phyloP scores from a whole-genome alignment of 37 sponge, comb jelly and placozoan genomes.

The Cliona cf. orientalis region DNA sequence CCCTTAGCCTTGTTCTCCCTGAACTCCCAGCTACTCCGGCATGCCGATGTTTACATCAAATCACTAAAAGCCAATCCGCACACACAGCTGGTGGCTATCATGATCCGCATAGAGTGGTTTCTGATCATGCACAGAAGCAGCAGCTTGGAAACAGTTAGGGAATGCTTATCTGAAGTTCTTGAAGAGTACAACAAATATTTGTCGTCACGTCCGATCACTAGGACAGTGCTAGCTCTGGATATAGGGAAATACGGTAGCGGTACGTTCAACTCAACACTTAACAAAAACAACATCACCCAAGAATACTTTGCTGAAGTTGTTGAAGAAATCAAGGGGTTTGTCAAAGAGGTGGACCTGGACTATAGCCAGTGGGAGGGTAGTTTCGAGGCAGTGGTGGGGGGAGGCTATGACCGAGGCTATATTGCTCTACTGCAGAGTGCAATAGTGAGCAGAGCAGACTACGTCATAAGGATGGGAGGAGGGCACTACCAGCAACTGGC shows the following conservation, averaged over 20 bases:
- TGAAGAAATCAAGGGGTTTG: neutral
- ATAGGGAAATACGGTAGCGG: slow-evolving; percentile 46
- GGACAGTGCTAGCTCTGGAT: slow-evolving; percentile 43
- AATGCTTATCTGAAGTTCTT: slow-evolving; percentile 1
- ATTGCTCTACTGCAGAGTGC: slow-evolving; percentile 48
- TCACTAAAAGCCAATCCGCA: neutral
- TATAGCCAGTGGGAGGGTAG: slow-evolving; percentile 33
- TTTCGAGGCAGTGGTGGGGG: neutral
- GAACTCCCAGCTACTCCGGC: neutral
- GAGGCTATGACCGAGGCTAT: slow-evolving; percentile 13
- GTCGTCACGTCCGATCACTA: too few species aligned
- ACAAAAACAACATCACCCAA: neutral
- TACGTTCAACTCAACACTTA: slow-evolving; percentile 17
- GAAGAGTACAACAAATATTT: neutral
- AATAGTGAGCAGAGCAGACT: slow-evolving; percentile 1
- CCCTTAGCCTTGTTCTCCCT: too few species aligned
- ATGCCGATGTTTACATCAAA: neutral
- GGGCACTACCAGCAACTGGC: slow-evolving; percentile 47
- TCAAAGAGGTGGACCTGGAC: neutral
- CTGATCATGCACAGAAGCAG: slow-evolving; percentile 21
- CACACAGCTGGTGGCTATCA: slow-evolving; percentile 6
- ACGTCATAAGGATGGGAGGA: slow-evolving; percentile 34
- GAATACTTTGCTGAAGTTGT: neutral
- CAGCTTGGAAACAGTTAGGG: neutral
- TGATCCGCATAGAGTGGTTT: slow-evolving; percentile 48